Evolutionary conservation across 2,888 invertebrate genomes (phyloP), one percentile per base, ranked within the genome.

Genomic region (Ectemnius lituratus): DNA sequence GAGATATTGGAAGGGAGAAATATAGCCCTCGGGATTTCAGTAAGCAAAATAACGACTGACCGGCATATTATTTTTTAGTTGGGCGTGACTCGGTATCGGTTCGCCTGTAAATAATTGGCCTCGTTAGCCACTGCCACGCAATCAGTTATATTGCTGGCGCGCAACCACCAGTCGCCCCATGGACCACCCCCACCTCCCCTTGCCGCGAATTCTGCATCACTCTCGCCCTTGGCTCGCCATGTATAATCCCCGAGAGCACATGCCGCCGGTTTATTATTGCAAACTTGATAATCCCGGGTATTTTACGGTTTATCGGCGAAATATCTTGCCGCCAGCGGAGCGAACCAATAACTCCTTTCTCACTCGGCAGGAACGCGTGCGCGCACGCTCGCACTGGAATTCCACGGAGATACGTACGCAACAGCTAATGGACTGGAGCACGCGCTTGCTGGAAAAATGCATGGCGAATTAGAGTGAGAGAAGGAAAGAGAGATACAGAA

Each of bases 121-220:
- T 75, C 73, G 65, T 79, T 79, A 79, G 62, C 76, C 61, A 58
- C 66, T 47, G 67, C 72, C 66, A 70, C 73, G 77, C 63, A 75
- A 81, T 83, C 78, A 79, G 79, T 78, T 76, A 77, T 79, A 72
- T 78, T 64, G 67, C 65, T 62, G 71, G 59, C 23, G 62, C 63
- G 37, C 37, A 37, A 37, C 37, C 37, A 73, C 61, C 70, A 71
- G 56, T 57, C 56, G 18, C 37, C 37, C 37, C 8, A 1, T 37
- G 11, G 37, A 37, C 37, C 37, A 37, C 37, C 37, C 23, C 37
- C 37, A 37, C 37, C 37, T 11, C 37, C 37, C 4, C 37, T 6
- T 11, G 5, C 37, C 23, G 23, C 23, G 23, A 23, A 23, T 23
- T 37, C 8, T 37, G 8, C 11, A 6, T 37, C 37, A 8, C 37